Base-by-base conservation (phyloP, 1,140 invertebrate species). In the Sinonovacula constricta region DNA sequence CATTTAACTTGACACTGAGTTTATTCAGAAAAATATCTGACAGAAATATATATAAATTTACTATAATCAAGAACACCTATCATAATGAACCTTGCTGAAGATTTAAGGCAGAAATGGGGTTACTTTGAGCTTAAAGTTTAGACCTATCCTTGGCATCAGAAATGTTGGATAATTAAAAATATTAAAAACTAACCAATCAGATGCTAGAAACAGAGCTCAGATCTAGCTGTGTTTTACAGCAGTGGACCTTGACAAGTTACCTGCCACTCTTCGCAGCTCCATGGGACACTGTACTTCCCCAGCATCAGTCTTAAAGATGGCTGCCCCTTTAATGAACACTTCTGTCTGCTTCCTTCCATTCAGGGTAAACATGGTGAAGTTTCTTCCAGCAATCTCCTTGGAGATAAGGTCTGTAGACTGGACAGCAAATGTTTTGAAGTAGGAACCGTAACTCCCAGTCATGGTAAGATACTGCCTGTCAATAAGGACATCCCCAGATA, bases 381-480 rank as follows among this genome's bases (percentile, higher is more conserved):
- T 74, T 28, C 71, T 39, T 1, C 30, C 26, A 30, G 33, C 26
- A 12, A 74, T 74, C 24, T 33, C 60, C 24, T 54, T 22, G 5
- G 33, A 0, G 4, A 74, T 31, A 1, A 53, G 1, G 5, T 74
- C 31, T 3, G 24, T 33, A 33, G n/a, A 45, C 30, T 74, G 71
- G 24, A 74, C 18, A n/a, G 71, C 45, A 36, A 63, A 74, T 1
- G 49, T 63, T n/a, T 74, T 74, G 15, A 49, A 74, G 60, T 53
- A 74, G n/a, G 59, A 33, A 18, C 45, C 71, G 56, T 65, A 74
- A 2, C 39, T 12, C 1, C 71, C 71, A 51, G 30, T 7, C 0
- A 65, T 51, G 31, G 22, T n/a, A 22, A 74, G 24, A 0, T 14
- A 12, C 14, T 39, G 14, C 10, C 33, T 31, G 57, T 53, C 30